These are phyloP conservation scores for Cremastinae sp. DNA, from an alignment of 2,888 invertebrate genomes.

Conservation along the genomic window DNA sequence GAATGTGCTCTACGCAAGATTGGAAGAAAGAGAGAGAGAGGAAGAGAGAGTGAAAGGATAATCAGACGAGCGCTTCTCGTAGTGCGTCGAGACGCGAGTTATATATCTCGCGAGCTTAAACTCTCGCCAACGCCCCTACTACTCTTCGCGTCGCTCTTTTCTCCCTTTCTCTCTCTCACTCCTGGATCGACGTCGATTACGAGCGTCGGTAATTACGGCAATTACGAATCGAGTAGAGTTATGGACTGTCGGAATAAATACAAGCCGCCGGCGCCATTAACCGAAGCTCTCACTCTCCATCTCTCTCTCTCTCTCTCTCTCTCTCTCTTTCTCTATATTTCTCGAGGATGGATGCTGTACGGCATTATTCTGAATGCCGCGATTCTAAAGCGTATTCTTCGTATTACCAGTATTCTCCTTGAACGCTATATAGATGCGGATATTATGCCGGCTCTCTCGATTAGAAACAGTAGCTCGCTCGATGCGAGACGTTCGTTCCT, in stretches of 20 bases:
- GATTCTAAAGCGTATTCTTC: slow-evolving; percentile 44
- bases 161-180: slow-evolving; percentile 42
- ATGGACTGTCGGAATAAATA: slow-evolving; percentile 74
- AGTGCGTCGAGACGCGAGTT: slow-evolving; percentile 31
- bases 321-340: too few relatives aligned
- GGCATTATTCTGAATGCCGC: slow-evolving; percentile 43
- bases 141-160: slow-evolving; percentile 24
- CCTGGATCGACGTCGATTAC: slow-evolving; percentile 59
- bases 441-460: slow-evolving; percentile 34
- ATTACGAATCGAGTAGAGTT: slow-evolving; percentile 73
- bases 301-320: too few relatives aligned
- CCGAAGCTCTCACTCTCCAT: slow-evolving; percentile 31
- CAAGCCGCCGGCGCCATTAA: slow-evolving; percentile 69
- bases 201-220: slow-evolving; percentile 69
- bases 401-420: slow-evolving; percentile 15
- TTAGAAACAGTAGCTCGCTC: slow-evolving; percentile 54
- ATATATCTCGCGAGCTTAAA: slow-evolving; percentile 47
- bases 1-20: slow-evolving; percentile 12
- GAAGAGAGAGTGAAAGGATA: slow-evolving; percentile 41
- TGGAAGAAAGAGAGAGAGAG: slow-evolving; percentile 11
- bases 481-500: background rate
- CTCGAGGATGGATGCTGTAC: slow-evolving; percentile 40
- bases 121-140: slow-evolving; percentile 47
- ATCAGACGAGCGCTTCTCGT: slow-evolving; percentile 40
- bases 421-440: slow-evolving; percentile 36